Base-by-base conservation (phyloP, 2,113 vertebrate species). In the Puma concolor region DNA sequence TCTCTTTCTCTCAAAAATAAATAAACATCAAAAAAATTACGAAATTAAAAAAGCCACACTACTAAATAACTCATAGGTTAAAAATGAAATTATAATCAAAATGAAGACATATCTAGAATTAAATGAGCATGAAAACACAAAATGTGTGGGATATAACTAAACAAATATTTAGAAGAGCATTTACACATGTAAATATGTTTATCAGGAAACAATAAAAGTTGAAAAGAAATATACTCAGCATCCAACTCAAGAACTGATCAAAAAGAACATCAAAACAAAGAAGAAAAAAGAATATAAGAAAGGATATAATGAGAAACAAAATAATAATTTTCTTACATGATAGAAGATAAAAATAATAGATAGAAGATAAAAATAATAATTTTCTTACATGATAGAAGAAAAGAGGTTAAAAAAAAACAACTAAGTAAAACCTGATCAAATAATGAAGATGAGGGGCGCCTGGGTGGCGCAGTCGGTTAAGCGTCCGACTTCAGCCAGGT, bases 81-180 rank as follows among this genome's bases (percentile, higher is more conserved):
- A 92, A 91, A 66, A 87, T 82, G 29, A 96, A 67, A 92, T n/a
- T 63, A 76, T 69, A 83, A 67, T 82, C 48, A 88, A 92, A 94
- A 82, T 19, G 1, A 92, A 36, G 25, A 44, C 77, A 69, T 79
- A 79, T 36, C 27, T 74, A 85, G 52, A 89, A 79, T 36, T 93
- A 66, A 93, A 48, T 71, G 25, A 94, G 88, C 44, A 38, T 79
- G n/a, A n/a, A 87, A 93, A 80, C 63, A 72, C 17, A 89, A 85
- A 91, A 94, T 60, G 41, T 69, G 36, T 82, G 38, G 31, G 4
- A 74, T 19, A 67, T 76, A 82, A 44, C 57, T 76, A 87, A 80
- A 92, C 12, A 17, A 17, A 6, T 87, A 38, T 67, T 88, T 89
- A 88, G 69, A 93, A 69, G n/a, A 80, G 38, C 36, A 85, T 48